Evolutionary conservation across 2,797 vertebrate genomes (phyloP).

Genomic region (Lagorchestes hirsutus): DNA sequence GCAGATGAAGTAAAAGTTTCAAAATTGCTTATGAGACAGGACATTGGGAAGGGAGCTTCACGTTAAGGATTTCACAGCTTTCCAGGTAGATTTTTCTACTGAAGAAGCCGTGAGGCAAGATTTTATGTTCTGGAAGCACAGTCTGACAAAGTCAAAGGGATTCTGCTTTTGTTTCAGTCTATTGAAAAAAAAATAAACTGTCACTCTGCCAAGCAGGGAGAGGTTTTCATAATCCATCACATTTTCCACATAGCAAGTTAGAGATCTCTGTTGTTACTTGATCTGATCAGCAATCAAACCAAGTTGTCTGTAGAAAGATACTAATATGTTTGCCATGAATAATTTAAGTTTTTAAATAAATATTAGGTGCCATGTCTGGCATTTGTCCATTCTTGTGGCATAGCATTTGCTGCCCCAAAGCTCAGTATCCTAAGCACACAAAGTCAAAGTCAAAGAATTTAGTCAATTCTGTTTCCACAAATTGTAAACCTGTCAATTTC

Average conservation of each 20-base stretch:
- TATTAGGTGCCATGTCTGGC: conserved; percentile 87
- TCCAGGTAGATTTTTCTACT: conserved; percentile 74
- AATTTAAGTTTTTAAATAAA: conserved; percentile 93
- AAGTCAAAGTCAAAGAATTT: conserved; percentile 76
- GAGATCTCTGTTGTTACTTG: conserved; percentile 67
- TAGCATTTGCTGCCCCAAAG: conserved; percentile 73
- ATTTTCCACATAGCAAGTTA: conserved; percentile 75
- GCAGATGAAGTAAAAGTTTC: conserved; percentile 78
- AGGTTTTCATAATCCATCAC: conserved; percentile 55
- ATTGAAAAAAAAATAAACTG: conserved; percentile 63
- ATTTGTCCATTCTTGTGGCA: conserved; percentile 77
- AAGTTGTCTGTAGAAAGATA: conserved; percentile 81
- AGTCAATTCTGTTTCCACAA: conserved; percentile 98
- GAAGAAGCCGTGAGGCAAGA: conserved; percentile 66
- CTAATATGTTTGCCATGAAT: conserved; percentile 86
- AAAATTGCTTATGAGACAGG: conserved; percentile 75
- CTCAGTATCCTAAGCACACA: conserved; percentile 77
- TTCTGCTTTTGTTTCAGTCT: conserved; percentile 32
- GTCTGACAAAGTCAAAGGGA: conserved; percentile 51
- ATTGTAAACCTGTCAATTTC: conserved; percentile 99
- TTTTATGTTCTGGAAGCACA: conserved; percentile 75
- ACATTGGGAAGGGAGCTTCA: conserved; percentile 67
- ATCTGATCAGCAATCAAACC: conserved; percentile 79
- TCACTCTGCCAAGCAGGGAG: conserved; percentile 64
- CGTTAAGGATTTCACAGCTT: conserved; percentile 68